A percentile compares a stretch with the other conserved stretches of the same genome.
These are phyloP conservation scores for Malurus elegans DNA, from an alignment of 2,113 vertebrate genomes.

Conservation along the genomic window DNA sequence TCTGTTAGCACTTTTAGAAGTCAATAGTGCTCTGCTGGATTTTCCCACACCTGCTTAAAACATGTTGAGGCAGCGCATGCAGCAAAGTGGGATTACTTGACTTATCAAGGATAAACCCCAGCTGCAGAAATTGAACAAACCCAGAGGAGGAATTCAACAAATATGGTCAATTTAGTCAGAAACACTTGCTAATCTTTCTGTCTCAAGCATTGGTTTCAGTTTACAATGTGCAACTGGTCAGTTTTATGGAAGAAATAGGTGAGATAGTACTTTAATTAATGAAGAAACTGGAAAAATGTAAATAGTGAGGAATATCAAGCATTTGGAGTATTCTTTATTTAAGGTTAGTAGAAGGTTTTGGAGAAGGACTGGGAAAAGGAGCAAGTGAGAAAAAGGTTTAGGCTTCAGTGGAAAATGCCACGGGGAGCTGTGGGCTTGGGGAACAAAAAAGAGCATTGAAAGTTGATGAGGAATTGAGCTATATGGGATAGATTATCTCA, in stretches of 20 bases:
- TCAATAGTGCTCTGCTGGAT: conserved; percentile 45
- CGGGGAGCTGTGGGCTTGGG: neutral
- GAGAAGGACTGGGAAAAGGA: neutral
- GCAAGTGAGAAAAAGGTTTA: neutral
- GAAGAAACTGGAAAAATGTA: neutral
- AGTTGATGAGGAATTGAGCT: neutral
- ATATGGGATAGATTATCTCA: neutral
- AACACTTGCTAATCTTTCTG: neutral
- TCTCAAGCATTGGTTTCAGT: neutral
- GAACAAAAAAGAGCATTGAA: neutral
- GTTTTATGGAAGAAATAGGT: neutral
- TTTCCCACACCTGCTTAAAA: conserved; percentile 51
- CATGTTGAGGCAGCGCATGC: neutral
- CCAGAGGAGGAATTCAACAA: neutral
- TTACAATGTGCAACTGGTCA: neutral
- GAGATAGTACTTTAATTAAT: neutral
- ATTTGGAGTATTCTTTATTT: neutral
- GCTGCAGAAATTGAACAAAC: neutral
- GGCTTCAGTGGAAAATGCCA: neutral
- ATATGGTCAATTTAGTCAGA: neutral
- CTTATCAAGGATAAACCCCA: neutral
- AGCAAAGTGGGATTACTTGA: neutral
- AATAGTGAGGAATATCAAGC: neutral
- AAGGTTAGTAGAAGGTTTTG: neutral
- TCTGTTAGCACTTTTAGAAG: conserved; percentile 41